Conservation (phyloP, 2,888 invertebrate species). For the Drosophila affinis region DNA sequence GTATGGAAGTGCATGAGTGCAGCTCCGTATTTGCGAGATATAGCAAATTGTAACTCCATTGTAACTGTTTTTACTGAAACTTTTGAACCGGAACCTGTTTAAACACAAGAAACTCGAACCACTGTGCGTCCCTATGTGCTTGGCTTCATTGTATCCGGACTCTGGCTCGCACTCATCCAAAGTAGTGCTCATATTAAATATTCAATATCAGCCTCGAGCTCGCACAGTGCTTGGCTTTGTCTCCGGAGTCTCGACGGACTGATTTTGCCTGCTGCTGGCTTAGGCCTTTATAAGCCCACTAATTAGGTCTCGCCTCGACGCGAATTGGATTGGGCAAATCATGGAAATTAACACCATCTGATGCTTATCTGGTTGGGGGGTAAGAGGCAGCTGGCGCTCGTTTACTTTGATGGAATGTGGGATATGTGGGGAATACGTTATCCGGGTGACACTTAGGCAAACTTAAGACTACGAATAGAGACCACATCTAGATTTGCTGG, state of each 20-base stretch:
- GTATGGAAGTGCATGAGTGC: background rate
- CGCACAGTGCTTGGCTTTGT: conserved; percentile 33
- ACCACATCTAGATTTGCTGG: conserved; percentile 51
- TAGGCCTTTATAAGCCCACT: conserved; percentile 40
- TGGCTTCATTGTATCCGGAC: background rate
- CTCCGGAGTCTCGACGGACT: conserved; percentile 1
- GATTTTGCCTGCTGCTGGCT: conserved; percentile 9
- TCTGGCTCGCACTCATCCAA: background rate
- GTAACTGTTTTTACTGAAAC: no score
- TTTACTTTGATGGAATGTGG: conserved; percentile 44
- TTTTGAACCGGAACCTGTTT: background rate
- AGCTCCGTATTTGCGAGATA: background rate
- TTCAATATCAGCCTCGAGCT: conserved; percentile 27
- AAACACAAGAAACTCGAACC: background rate
- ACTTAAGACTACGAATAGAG: conserved; percentile 13
- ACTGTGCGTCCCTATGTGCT: conserved; percentile 16
- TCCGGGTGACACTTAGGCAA: conserved; percentile 20
- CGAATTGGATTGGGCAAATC: conserved; percentile 51
- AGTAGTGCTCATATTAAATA: conserved; percentile 30
- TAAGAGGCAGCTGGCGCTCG: conserved; percentile 7
- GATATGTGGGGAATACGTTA: conserved; percentile 16
- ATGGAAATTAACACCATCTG: conserved; percentile 48
- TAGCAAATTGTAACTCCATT: background rate
- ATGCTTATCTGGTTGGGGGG: background rate
- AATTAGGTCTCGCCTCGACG: conserved; percentile 52